phyloP scores from a whole-genome alignment of 2,113 vertebrate genomes.

The Elachura formosa region DNA sequence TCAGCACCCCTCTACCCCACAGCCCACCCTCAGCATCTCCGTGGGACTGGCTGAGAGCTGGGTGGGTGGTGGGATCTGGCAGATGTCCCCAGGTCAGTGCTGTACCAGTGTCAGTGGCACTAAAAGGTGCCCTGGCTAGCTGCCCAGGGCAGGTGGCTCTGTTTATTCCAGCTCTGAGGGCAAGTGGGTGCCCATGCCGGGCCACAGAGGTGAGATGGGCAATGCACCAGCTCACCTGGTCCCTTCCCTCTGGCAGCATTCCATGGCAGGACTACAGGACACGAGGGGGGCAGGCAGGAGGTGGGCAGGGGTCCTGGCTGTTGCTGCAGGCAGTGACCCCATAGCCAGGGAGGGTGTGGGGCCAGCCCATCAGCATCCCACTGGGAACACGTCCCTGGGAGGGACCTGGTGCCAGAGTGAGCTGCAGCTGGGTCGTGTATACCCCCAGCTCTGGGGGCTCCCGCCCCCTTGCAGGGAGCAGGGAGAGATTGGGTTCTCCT shows the following conservation, averaged over 20 bases:
- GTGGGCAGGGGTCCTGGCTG: background rate
- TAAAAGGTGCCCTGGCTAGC: background rate
- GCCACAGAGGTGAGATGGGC: background rate
- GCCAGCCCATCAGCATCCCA: background rate
- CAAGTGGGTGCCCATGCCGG: fast-evolving
- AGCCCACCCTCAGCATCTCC: background rate
- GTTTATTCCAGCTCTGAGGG: background rate
- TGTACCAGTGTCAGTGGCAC: background rate
- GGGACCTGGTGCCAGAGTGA: background rate
- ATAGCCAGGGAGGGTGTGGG: fast-evolving
- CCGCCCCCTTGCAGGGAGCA: background rate
- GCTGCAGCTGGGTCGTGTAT: background rate
- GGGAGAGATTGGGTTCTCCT: background rate
- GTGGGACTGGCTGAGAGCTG: background rate
- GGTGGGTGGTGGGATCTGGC: fast-evolving
- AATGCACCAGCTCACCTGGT: background rate
- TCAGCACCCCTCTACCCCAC: background rate
- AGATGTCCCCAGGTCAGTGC: background rate
- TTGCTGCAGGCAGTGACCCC: background rate
- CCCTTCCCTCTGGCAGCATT: background rate
- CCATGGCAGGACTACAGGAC: background rate
- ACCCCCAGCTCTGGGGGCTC: background rate
- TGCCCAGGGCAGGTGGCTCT: background rate
- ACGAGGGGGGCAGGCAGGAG: background rate
- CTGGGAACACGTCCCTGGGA: fast-evolving